These are phyloP conservation scores for Zenarchopterus dispar DNA, from an alignment of 2,797 vertebrate species.

Conservation along the genomic window DNA sequence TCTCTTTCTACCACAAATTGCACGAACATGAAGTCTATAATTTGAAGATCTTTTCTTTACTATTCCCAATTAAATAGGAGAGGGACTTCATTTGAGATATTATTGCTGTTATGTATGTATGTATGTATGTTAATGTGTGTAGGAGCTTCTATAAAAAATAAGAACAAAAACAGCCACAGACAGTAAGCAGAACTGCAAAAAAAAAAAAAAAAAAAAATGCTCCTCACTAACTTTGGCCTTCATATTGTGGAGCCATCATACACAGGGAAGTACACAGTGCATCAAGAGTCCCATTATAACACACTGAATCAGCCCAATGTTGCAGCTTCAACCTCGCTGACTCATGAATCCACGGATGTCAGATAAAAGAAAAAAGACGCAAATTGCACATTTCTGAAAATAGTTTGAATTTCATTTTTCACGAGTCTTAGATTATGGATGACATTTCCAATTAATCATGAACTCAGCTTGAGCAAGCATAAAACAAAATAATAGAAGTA, in stretches of 20 bases:
- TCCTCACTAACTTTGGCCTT: neutral
- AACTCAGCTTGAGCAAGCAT: neutral
- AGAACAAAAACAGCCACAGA: too few species aligned
- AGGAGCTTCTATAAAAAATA: neutral
- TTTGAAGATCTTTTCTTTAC: neutral
- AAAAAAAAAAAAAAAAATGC: too few species aligned
- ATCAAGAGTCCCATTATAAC: constrained; percentile 22
- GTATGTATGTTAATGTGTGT: too few species aligned
- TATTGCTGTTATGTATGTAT: too few species aligned
- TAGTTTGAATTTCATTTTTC: neutral
- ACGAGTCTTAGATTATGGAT: too few species aligned
- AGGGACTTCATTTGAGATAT: too few species aligned
- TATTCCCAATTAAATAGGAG: neutral
- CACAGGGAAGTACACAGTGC: neutral
- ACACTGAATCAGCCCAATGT: constrained; percentile 4
- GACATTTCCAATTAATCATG: neutral
- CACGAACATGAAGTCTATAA: neutral
- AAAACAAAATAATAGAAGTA: neutral
- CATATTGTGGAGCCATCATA: neutral
- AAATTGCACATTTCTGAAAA: neutral
- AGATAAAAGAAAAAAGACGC: constrained; percentile 2
- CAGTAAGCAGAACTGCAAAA: too few species aligned
- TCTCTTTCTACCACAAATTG: too few species aligned
- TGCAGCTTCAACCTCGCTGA: constrained; percentile 5
- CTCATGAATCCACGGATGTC: constrained; percentile 1